Evolutionary conservation across 2,888 invertebrate species (phyloP).

Genomic region (Rotaria socialis): DNA sequence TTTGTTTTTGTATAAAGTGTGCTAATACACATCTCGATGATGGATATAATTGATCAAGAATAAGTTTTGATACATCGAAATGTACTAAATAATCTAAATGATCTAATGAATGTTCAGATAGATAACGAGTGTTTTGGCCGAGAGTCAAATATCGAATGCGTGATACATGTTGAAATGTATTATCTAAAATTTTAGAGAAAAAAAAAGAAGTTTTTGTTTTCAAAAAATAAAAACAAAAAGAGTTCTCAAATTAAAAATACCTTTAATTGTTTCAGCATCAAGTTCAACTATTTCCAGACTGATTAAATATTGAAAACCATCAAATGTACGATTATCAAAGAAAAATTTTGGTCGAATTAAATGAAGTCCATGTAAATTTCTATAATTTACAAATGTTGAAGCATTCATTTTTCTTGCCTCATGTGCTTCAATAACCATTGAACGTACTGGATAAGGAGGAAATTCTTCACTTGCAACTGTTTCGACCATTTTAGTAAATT

Average conservation of each 20-base stretch:
- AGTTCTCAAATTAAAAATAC: neutral
- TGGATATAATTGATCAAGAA: neutral
- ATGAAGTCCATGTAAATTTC: constrained; percentile 1
- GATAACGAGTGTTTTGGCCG: neutral
- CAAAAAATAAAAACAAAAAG: neutral
- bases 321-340: constrained; percentile 23
- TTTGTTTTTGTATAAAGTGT: neutral
- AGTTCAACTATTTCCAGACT: neutral
- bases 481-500: constrained; percentile 33
- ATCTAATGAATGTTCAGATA: neutral
- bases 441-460: neutral
- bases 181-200: neutral
- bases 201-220: neutral
- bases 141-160: neutral
- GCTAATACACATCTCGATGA: neutral
- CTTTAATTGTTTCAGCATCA: constrained; percentile 21
- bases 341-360: constrained; percentile 16
- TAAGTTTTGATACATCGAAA: neutral
- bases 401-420: neutral
- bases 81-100: neutral
- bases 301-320: constrained; percentile 15
- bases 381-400: neutral
- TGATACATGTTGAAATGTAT: constrained; percentile 20
- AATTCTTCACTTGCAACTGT: neutral
- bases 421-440: constrained; percentile 35